A percentile compares a stretch with the other conserved stretches of the same genome.
Evolutionary conservation across 2,797 vertebrate genomes (phyloP).

Genomic region (Falco cherrug): DNA sequence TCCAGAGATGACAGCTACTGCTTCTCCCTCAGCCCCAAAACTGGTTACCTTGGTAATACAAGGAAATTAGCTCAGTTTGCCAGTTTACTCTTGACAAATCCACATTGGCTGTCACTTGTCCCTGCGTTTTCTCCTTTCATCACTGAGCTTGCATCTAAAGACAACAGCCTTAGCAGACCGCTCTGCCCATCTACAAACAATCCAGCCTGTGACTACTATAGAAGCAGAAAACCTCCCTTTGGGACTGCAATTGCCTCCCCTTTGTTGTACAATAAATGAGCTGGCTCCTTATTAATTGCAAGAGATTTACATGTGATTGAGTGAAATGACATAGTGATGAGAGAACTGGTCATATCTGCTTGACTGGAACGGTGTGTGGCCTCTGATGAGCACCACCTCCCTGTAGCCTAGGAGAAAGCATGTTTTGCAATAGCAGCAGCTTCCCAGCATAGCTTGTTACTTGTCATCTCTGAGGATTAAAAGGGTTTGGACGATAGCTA

Average conservation of each 20-base stretch:
- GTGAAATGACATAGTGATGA: not conserved
- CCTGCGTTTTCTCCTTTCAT: not conserved
- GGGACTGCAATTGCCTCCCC: not conserved
- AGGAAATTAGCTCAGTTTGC: not conserved
- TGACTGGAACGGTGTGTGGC: not conserved
- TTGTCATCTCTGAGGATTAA: not conserved
- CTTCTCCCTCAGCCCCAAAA: not conserved
- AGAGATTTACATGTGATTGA: not conserved
- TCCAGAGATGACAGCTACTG: not conserved
- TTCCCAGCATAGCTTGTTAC: not conserved
- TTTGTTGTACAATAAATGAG: not conserved
- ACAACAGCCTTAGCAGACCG: not conserved
- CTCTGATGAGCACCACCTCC: not conserved
- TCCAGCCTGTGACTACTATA: not conserved
- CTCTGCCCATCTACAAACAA: not conserved
- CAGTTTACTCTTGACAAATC: not conserved
- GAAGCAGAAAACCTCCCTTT: not conserved
- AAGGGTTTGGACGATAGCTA: not conserved
- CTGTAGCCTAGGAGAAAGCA: not conserved
- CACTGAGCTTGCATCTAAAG: not conserved
- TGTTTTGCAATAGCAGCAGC: not conserved
- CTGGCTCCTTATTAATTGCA: not conserved
- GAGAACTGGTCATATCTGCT: not conserved
- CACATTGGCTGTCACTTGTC: not conserved
- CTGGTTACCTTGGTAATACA: not conserved